A percentile compares a stretch with the other conserved stretches of the same genome.
Conservation (phyloP, 2,888 invertebrate genomes). For the Odiellus spinosus region DNA sequence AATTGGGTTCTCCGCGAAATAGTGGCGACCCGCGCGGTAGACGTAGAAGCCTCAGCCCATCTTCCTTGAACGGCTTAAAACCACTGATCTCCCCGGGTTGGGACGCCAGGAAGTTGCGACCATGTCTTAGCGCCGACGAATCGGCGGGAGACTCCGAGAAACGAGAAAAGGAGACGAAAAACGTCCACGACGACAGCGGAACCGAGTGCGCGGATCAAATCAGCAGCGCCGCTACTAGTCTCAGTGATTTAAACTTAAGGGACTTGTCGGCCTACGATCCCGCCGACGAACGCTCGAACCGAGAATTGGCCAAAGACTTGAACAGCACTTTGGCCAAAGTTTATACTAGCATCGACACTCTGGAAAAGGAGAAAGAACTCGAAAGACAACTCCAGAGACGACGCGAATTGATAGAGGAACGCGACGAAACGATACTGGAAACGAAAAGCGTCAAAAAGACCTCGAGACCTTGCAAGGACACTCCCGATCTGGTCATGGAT, state of each 20-base stretch:
- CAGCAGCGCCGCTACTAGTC: constrained; percentile 21
- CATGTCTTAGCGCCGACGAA: background rate
- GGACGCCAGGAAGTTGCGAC: too few species aligned
- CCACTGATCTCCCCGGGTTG: too few species aligned
- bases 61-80: background rate
- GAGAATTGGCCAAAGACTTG: constrained; percentile 24
- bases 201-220: background rate
- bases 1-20: too few species aligned
- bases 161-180: constrained; percentile 27
- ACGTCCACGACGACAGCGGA: background rate
- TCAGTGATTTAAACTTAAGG: constrained; percentile 23
- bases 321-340: constrained; percentile 31
- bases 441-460: background rate
- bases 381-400: constrained; percentile 11
- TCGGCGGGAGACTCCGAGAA: background rate
- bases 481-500: constrained; percentile 68
- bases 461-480: constrained; percentile 31
- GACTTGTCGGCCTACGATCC: constrained; percentile 1
- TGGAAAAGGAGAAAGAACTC: constrained; percentile 21
- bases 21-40: background rate
- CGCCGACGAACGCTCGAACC: background rate
- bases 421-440: constrained; percentile 6
- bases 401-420: too few species aligned
- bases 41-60: background rate
- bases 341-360: constrained; percentile 26